phyloP scores from a whole-genome alignment of 1,140 invertebrate genomes.

The Stenopsyche tienmushanensis region DNA sequence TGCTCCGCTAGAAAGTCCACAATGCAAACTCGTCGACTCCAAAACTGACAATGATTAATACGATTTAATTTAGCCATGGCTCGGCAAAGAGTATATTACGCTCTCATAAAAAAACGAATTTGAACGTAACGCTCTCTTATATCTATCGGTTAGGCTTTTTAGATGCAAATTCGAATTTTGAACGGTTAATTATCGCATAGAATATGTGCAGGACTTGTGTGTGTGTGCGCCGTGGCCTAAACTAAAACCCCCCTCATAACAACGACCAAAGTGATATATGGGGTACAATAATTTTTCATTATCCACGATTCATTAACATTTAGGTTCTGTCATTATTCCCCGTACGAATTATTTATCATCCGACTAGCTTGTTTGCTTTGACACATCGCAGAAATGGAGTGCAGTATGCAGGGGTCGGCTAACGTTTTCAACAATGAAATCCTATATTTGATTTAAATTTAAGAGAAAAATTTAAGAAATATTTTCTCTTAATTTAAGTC shows the following conservation, averaged over 20 bases:
- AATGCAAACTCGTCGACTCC: too few species aligned
- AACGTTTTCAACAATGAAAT: not conserved
- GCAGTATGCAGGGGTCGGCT: slow-evolving; percentile 7
- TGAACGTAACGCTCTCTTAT: too few species aligned
- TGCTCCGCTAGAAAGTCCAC: too few species aligned
- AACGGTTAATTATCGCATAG: not conserved
- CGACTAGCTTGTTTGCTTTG: slow-evolving; percentile 39
- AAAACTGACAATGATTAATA: too few species aligned
- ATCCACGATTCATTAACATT: slow-evolving; percentile 44
- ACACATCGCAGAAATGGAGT: slow-evolving; percentile 27
- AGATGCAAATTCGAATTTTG: not conserved
- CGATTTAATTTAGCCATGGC: too few species aligned
- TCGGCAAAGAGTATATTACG: too few species aligned
- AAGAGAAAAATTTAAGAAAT: too few species aligned
- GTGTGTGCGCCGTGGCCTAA: not conserved
- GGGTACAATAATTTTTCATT: slow-evolving; percentile 42
- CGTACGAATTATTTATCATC: slow-evolving; percentile 40
- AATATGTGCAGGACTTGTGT: not conserved
- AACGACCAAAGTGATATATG: slow-evolving; percentile 36
- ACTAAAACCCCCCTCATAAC: not conserved
- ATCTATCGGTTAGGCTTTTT: too few species aligned
- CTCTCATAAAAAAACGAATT: too few species aligned
- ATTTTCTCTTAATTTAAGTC: too few species aligned
- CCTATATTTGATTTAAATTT: too few species aligned
- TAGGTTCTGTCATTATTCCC: slow-evolving; percentile 42